These are phyloP conservation scores for Pseudonaja textilis DNA, from an alignment of 2,113 vertebrate genomes.

Conservation along the genomic window DNA sequence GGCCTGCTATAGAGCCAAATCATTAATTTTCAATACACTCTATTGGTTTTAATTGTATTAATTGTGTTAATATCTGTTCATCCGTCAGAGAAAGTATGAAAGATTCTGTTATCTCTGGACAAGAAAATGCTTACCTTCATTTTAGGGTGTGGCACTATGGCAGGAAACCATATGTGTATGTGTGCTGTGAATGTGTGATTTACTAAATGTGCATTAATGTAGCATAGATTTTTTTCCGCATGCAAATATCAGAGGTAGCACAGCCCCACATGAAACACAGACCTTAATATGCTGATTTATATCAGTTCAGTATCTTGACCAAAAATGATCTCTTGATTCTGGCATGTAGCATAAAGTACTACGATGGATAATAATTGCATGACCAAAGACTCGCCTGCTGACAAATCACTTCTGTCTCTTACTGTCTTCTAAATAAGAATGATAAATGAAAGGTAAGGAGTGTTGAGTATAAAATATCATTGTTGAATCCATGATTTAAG, in stretches of 20 bases:
- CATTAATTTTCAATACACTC: background rate
- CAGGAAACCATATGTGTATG: background rate
- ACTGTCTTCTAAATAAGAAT: background rate
- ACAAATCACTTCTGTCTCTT: background rate
- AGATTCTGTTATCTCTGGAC: background rate
- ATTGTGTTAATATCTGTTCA: background rate
- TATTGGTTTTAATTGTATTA: background rate
- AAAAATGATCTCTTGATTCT: background rate
- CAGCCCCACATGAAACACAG: background rate
- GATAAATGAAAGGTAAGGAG: background rate
- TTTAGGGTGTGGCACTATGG: background rate
- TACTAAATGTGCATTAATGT: background rate
- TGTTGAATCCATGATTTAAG: background rate
- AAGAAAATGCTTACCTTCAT: background rate
- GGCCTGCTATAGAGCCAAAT: background rate
- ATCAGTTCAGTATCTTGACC: background rate
- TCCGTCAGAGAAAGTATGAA: background rate
- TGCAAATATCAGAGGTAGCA: background rate
- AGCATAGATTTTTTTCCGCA: background rate
- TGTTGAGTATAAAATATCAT: background rate
- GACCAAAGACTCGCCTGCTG: background rate
- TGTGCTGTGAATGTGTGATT: background rate
- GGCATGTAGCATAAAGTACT: background rate
- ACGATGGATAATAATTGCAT: background rate
- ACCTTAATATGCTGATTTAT: background rate